These are phyloP conservation scores for Rhinichthys osculus DNA, from an alignment of 2,797 vertebrate genomes.

Conservation along the genomic window DNA sequence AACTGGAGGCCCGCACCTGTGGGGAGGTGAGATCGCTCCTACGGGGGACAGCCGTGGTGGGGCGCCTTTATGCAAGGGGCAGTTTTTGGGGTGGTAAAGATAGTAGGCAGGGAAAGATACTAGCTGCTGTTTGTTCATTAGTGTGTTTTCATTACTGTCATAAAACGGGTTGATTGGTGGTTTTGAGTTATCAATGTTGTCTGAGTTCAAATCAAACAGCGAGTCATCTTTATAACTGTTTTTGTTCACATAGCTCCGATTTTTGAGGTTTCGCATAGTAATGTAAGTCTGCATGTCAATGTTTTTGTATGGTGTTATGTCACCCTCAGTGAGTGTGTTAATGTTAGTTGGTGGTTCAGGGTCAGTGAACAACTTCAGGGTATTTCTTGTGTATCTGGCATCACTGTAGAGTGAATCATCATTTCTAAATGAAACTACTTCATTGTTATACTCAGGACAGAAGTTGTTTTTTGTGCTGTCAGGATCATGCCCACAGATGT, in stretches of 20 bases:
- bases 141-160: slow-evolving; percentile 48
- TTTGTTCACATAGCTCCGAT: slow-evolving; percentile 51
- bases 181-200: slow-evolving; percentile 27
- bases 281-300: slow-evolving; percentile 73
- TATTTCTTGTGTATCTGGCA: slow-evolving; percentile 51
- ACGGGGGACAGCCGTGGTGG: slow-evolving; percentile 88
- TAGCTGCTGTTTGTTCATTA: slow-evolving; percentile 69
- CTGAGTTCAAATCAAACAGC: slow-evolving; percentile 44
- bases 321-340: slow-evolving; percentile 55
- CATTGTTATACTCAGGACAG: slow-evolving; percentile 48
- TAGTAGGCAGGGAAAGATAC: slow-evolving; percentile 75
- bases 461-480: slow-evolving; percentile 20
- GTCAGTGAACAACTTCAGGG: slow-evolving; percentile 31
- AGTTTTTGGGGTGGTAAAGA: slow-evolving; percentile 82
- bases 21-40: slow-evolving; percentile 87
- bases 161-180: slow-evolving; percentile 5
- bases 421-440: slow-evolving; percentile 65
- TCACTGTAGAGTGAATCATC: slow-evolving; percentile 71
- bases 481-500: slow-evolving; percentile 36
- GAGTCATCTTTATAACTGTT: slow-evolving; percentile 54
- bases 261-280: slow-evolving; percentile 53
- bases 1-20: slow-evolving; percentile 76
- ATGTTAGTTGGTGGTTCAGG: slow-evolving; percentile 41
- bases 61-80: slow-evolving; percentile 78
- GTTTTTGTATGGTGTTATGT: slow-evolving; percentile 82